phyloP scores from a whole-genome alignment of 2,113 vertebrate species.

The Mustela lutreola region DNA sequence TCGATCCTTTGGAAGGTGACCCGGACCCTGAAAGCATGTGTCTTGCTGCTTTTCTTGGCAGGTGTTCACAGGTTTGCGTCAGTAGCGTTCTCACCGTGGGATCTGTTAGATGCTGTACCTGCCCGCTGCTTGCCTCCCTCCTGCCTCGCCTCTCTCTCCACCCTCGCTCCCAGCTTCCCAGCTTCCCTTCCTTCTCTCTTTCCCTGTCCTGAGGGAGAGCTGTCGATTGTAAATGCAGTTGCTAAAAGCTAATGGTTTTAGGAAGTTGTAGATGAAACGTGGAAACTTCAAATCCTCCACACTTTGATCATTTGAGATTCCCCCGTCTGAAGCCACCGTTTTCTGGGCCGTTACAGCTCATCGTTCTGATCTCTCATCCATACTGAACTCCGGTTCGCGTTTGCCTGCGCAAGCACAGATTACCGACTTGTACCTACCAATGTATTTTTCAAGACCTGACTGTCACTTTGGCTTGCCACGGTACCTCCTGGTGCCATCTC shows the following conservation, averaged over 20 bases:
- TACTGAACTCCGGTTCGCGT: conserved; percentile 44
- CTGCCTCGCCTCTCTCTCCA: too few relatives aligned
- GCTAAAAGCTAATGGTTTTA: conserved; percentile 81
- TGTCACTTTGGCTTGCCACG: conserved; percentile 38
- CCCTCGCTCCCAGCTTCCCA: background rate
- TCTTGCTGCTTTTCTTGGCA: conserved; percentile 13
- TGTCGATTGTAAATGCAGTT: conserved; percentile 76
- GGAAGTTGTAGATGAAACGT: conserved; percentile 79
- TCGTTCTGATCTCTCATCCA: conserved; percentile 70
- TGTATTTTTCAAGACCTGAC: conserved; percentile 67
- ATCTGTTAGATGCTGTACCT: background rate
- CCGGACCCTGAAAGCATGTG: background rate
- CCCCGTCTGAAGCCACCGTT: conserved; percentile 37
- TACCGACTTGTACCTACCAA: conserved; percentile 22
- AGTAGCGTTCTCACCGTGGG: background rate
- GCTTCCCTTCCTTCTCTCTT: background rate
- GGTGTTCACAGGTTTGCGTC: background rate
- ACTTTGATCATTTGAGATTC: conserved; percentile 46
- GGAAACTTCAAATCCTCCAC: conserved; percentile 71
- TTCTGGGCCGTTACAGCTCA: conserved; percentile 48
- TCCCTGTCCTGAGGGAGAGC: background rate
- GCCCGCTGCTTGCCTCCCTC: background rate
- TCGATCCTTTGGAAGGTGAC: background rate
- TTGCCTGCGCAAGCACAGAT: conserved; percentile 60
- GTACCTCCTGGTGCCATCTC: background rate